These are phyloP conservation scores for Caenorhabditis briggsae DNA, from an alignment of 1,140 invertebrate species.

Conservation along the genomic window DNA sequence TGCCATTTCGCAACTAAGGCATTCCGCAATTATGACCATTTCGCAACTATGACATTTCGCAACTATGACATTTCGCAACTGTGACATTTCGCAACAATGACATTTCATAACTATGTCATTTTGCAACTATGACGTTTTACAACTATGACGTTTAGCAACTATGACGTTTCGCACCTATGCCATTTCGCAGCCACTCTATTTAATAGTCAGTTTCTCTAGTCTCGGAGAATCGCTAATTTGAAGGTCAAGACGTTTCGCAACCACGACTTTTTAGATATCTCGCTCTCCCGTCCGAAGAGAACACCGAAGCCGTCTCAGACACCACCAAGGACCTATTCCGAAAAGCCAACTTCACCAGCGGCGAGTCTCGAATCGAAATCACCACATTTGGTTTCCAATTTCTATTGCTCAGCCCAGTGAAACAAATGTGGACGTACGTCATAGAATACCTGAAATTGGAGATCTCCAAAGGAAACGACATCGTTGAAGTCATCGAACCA, in stretches of 20 bases:
- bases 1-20: not conserved
- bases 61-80: not conserved
- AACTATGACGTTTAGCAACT: not conserved
- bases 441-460: conserved; percentile 63
- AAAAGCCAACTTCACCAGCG: conserved; percentile 57
- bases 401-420: conserved; percentile 89
- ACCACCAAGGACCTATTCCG: conserved; percentile 47
- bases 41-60: too few species aligned
- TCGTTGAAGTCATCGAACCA: conserved; percentile 84
- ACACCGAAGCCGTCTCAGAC: conserved; percentile 47
- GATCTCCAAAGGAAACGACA: conserved; percentile 26
- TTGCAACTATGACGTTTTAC: not conserved
- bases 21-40: not conserved
- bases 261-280: conserved; percentile 40
- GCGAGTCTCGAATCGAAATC: conserved; percentile 81
- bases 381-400: conserved; percentile 95
- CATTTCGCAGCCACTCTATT: too few species aligned
- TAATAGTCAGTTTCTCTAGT: too few species aligned
- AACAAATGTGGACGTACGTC: conserved; percentile 87
- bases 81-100: too few species aligned
- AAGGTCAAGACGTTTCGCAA: too few species aligned
- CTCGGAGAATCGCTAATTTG: too few species aligned
- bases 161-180: conserved; percentile 44
- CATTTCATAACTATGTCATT: too few species aligned
- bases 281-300: conserved; percentile 47